Evolutionary conservation across 2,888 invertebrate species (phyloP), one percentile per base, ranked within the genome.

Genomic region (Alviniconcha strummeri): DNA sequence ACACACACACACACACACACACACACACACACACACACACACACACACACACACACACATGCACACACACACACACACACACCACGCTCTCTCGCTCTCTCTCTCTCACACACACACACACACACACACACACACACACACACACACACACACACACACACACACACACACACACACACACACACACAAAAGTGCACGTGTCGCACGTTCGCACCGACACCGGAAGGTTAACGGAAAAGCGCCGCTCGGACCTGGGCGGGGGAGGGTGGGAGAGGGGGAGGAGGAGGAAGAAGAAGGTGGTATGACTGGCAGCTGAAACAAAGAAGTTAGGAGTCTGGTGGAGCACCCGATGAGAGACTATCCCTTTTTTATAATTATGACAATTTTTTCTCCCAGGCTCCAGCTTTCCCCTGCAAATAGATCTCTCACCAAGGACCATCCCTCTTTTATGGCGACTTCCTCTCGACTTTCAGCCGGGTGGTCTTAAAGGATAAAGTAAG

Each of bases 1-100:
- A 75, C 75, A 75, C 54, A 75, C 54, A 52, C 75, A 52, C 75
- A 75, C 75, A 75, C 75, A 75, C 75, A 75, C 54, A 75, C 75
- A 75, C 54, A 75, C 54, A 75, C 75, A 75, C 54, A 52, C 75
- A 75, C 54, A 75, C 75, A 75, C n/a, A n/a, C 71, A 19, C 71
- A 71, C 71, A 19, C 64, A 72, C 17, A 72, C 72, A 72, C 19
- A 17, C 72, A 72, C 72, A 72, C 19, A 4, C 72, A 4, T 5
- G 17, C 72, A 4, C 72, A 72, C 72, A 72, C 19, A 72, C 72
- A 72, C 19, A 72, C 72, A 4, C 19, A 72, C n/a, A 72, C 72
- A 72, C n/a, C 64, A 4, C 64, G 15, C 64, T 13, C 64, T 64
- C 64, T 13, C 15, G 15, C 13, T 9, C 60, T 9, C 60, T 9